These are phyloP conservation scores for Mormyrus iriodes DNA, from an alignment of 2,113 vertebrate species.

Conservation along the genomic window DNA sequence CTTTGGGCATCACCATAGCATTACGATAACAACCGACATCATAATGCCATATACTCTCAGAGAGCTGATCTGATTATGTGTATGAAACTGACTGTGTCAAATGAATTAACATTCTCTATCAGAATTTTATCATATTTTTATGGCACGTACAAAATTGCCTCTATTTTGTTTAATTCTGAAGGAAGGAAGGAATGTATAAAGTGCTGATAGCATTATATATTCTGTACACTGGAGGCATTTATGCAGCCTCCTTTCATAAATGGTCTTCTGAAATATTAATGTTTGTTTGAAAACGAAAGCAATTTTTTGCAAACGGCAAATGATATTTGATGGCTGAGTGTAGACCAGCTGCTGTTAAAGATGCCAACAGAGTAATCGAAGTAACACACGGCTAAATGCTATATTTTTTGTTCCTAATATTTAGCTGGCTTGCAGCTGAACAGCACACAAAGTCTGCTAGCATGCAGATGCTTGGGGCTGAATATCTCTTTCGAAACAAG, in stretches of 20 bases:
- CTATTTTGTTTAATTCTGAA: background rate
- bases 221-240: background rate
- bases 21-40: background rate
- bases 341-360: background rate
- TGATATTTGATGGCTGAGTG: background rate
- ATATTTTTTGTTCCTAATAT: background rate
- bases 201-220: background rate
- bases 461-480: background rate
- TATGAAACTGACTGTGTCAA: background rate
- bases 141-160: background rate
- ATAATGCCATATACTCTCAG: background rate
- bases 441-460: background rate
- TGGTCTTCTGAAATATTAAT: slow-evolving; percentile 3
- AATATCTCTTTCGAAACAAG: background rate
- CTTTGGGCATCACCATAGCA: background rate
- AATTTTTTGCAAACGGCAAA: background rate
- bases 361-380: background rate
- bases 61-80: background rate
- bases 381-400: background rate
- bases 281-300: slow-evolving; percentile 3
- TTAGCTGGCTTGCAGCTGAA: background rate
- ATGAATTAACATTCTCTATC: background rate
- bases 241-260: background rate
- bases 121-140: background rate
- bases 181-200: background rate